phyloP scores from a whole-genome alignment of 2,797 vertebrate species.

The Odontamblyopus lacepedii region DNA sequence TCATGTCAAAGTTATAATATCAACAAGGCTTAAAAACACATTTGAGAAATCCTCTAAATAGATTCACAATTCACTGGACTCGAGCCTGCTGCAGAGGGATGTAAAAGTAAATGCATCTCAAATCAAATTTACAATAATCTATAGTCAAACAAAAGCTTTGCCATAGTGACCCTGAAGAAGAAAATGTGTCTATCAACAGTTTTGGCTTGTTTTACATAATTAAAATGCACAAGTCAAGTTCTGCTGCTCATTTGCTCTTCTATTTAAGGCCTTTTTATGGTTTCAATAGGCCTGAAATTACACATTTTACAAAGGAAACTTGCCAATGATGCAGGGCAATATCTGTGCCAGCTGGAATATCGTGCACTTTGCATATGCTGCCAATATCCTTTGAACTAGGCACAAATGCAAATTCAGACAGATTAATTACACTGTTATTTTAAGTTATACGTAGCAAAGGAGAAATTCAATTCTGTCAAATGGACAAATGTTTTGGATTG shows the following conservation, averaged over 20 bases:
- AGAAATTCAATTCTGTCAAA: no score
- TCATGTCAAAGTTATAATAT: neutral
- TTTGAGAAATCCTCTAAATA: neutral
- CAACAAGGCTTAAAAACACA: neutral
- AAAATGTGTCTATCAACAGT: neutral
- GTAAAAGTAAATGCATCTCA: no score
- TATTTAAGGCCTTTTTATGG: neutral
- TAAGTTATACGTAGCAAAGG: no score
- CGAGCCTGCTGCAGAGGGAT: no score
- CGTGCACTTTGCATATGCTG: neutral
- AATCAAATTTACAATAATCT: no score
- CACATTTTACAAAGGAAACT: neutral
- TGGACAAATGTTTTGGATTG: no score
- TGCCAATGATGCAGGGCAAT: neutral
- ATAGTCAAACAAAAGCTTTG: no score
- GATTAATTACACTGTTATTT: no score
- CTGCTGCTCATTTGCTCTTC: no score
- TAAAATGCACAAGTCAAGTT: no score
- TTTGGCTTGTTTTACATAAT: neutral
- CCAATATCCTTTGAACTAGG: neutral
- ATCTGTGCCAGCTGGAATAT: neutral
- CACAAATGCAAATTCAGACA: neutral
- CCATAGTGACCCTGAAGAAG: neutral
- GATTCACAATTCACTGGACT: neutral
- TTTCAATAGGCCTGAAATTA: neutral